Evolutionary conservation across 2,888 invertebrate species (phyloP).

Genomic region (Mimumesa dahlbomi): DNA sequence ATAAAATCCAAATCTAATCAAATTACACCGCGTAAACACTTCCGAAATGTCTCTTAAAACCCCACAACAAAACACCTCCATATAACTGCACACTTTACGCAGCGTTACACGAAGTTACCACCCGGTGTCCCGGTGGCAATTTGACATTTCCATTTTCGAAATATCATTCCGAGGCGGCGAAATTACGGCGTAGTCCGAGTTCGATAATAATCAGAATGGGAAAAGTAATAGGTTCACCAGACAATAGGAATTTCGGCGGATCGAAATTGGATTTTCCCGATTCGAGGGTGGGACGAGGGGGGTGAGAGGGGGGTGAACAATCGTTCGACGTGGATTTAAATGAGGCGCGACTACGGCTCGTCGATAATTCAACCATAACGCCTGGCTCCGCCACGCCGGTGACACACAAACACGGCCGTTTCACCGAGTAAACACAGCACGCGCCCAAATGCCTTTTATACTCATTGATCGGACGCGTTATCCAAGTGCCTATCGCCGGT

Average conservation of each 20-base stretch:
- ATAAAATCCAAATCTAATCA: too few species aligned
- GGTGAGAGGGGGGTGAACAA: conserved; percentile 6
- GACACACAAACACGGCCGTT: conserved; percentile 43
- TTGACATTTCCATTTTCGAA: too few species aligned
- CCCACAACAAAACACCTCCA: too few species aligned
- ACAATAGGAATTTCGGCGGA: neutral
- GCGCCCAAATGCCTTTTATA: conserved; percentile 50
- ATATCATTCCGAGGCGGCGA: too few species aligned
- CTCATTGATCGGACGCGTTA: conserved; percentile 56
- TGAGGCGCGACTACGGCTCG: conserved; percentile 36
- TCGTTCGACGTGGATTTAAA: conserved; percentile 43
- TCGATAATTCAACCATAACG: conserved; percentile 52
- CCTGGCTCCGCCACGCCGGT: conserved; percentile 26
- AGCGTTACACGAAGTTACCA: too few species aligned
- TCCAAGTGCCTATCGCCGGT: conserved; percentile 56
- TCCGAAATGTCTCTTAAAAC: too few species aligned
- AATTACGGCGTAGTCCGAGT: too few species aligned
- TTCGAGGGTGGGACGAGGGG: neutral
- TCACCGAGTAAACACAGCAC: conserved; percentile 44
- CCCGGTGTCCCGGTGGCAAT: too few species aligned
- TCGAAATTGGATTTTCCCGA: conserved; percentile 19
- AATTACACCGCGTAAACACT: too few species aligned
- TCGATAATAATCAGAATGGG: too few species aligned
- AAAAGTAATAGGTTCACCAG: too few species aligned
- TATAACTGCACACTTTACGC: too few species aligned